Conservation (phyloP, 1,140 invertebrate genomes). For the Panonychus citri region DNA sequence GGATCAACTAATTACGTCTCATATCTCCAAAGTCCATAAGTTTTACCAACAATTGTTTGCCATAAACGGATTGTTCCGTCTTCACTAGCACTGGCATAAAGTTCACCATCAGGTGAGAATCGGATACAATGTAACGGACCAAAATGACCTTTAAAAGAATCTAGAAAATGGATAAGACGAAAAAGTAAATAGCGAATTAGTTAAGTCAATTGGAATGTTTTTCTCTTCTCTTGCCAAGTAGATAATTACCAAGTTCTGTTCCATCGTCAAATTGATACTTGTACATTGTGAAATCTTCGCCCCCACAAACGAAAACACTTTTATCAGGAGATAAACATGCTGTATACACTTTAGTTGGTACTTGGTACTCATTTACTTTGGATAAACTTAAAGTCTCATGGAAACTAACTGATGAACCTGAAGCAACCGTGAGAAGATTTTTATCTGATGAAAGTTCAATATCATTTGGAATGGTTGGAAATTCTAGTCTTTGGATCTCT, state of each 20-base stretch:
- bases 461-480: constrained; percentile 53
- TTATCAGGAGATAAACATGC: constrained; percentile 73
- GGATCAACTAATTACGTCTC: not conserved
- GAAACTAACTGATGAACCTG: constrained; percentile 55
- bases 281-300: constrained; percentile 92
- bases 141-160: constrained; percentile 94
- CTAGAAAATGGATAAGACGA: constrained; percentile 25
- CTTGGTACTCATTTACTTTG: constrained; percentile 54
- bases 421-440: constrained; percentile 53
- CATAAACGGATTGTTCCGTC: constrained; percentile 83
- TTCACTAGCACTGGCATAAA: constrained; percentile 88
- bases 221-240: no score
- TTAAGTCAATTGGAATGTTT: no score
- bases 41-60: constrained; percentile 81
- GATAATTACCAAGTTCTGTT: constrained; percentile 52
- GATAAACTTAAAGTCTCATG: constrained; percentile 35
- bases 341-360: constrained; percentile 72
- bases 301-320: constrained; percentile 77
- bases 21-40: constrained; percentile 67
- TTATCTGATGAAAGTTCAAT: constrained; percentile 73
- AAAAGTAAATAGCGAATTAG: not conserved
- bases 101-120: constrained; percentile 55
- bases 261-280: constrained; percentile 84
- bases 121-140: constrained; percentile 83
- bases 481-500: constrained; percentile 61